These are phyloP conservation scores for Mallateleia sp. DNA, from an alignment of 2,888 invertebrate genomes.

Conservation along the genomic window DNA sequence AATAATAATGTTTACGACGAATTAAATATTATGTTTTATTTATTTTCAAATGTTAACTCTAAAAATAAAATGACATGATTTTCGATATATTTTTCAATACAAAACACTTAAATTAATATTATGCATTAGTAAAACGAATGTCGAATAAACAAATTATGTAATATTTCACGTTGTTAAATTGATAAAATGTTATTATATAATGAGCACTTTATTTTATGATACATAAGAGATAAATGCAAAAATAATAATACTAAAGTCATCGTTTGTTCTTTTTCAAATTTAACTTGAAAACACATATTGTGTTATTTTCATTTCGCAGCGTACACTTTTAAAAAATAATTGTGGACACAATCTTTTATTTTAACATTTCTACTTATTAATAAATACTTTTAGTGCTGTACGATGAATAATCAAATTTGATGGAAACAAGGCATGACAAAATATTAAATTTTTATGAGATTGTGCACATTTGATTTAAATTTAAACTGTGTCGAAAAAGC, in stretches of 20 bases:
- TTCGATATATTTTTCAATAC: neutral
- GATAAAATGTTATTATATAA: neutral
- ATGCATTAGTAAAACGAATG: neutral
- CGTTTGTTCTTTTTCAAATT: neutral
- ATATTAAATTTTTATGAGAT: constrained; percentile 8
- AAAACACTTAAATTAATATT: neutral
- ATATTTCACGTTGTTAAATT: neutral
- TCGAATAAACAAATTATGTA: neutral
- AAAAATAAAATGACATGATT: too few relatives aligned
- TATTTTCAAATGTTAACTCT: too few relatives aligned
- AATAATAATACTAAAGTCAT: neutral
- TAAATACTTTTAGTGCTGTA: neutral
- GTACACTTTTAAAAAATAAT: too few relatives aligned
- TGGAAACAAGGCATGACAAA: neutral
- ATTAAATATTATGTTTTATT: too few relatives aligned
- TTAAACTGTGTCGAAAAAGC: constrained; percentile 46
- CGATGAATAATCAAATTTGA: neutral
- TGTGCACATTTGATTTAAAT: constrained; percentile 33
- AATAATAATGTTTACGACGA: too few relatives aligned
- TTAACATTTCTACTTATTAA: too few relatives aligned
- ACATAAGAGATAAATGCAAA: neutral
- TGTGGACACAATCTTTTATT: too few relatives aligned
- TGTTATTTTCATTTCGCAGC: neutral
- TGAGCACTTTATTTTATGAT: neutral
- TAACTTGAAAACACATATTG: neutral